phyloP scores from a whole-genome alignment of 1,140 invertebrate genomes.

The Conopomorpha cramerella region DNA sequence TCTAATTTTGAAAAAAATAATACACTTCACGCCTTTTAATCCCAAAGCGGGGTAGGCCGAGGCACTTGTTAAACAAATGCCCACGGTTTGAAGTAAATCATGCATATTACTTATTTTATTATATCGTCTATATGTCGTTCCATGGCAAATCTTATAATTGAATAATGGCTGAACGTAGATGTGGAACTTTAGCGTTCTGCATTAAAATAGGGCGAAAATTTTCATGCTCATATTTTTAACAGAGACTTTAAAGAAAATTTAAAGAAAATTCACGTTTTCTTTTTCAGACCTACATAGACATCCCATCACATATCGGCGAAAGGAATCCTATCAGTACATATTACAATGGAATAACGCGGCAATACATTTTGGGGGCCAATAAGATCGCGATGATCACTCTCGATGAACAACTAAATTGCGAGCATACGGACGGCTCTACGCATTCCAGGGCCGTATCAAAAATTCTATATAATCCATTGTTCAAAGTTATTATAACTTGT shows the following conservation, averaged over 20 bases:
- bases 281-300: neutral
- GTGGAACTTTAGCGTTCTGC: no score
- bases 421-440: constrained; percentile 70
- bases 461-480: constrained; percentile 71
- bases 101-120: no score
- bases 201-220: no score
- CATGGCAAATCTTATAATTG: no score
- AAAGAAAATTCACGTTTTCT: neutral
- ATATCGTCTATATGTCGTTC: no score
- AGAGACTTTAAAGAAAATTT: neutral
- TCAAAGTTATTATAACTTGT: constrained; percentile 69
- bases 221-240: neutral
- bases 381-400: constrained; percentile 65
- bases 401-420: constrained; percentile 63
- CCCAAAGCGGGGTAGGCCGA: no score
- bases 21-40: no score
- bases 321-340: constrained; percentile 61
- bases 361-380: constrained; percentile 65
- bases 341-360: constrained; percentile 67
- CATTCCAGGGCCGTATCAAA: constrained; percentile 67
- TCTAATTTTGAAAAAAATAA: no score
- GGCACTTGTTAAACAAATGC: no score
- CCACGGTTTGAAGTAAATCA: no score
- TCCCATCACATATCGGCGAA: constrained; percentile 52
- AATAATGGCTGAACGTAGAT: no score